Conservation (phyloP, 2,888 invertebrate species). For the Heliconius erato region DNA sequence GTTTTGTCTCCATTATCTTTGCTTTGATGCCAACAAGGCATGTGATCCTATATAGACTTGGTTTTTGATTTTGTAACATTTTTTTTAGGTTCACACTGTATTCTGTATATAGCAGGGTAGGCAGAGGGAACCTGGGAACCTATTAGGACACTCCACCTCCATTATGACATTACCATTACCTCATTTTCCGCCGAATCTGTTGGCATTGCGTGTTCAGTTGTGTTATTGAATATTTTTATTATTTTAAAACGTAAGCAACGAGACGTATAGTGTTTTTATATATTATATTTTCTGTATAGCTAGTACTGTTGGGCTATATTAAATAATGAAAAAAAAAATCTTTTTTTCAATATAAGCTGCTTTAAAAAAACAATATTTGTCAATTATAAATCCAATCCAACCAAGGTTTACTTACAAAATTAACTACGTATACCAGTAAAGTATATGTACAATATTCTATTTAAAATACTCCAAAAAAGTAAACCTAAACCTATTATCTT, state of each 20-base stretch:
- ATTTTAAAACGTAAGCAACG: background rate
- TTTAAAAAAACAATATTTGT: no score
- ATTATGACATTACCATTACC: no score
- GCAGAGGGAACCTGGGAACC: no score
- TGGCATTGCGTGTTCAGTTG: background rate
- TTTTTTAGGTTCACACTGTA: background rate
- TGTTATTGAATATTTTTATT: conserved; percentile 3
- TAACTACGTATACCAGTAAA: background rate
- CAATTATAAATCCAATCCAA: background rate
- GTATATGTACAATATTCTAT: background rate
- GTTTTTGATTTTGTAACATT: conserved; percentile 30
- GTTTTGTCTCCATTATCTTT: conserved; percentile 84
- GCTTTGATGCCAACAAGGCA: conserved; percentile 81
- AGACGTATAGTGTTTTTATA: no score
- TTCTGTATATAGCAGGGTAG: no score
- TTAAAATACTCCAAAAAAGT: conserved; percentile 5
- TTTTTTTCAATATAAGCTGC: no score
- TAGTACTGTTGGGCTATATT: no score
- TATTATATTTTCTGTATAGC: no score
- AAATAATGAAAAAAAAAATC: no score
- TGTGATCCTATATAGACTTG: conserved; percentile 56
- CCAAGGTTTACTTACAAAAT: background rate
- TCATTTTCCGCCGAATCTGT: no score
- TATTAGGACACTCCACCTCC: no score
- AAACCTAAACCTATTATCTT: conserved; percentile 27